A percentile compares a stretch with the other conserved stretches of the same genome.
Conservation (phyloP, 2,113 vertebrate species). For the Neofelis nebulosa region DNA sequence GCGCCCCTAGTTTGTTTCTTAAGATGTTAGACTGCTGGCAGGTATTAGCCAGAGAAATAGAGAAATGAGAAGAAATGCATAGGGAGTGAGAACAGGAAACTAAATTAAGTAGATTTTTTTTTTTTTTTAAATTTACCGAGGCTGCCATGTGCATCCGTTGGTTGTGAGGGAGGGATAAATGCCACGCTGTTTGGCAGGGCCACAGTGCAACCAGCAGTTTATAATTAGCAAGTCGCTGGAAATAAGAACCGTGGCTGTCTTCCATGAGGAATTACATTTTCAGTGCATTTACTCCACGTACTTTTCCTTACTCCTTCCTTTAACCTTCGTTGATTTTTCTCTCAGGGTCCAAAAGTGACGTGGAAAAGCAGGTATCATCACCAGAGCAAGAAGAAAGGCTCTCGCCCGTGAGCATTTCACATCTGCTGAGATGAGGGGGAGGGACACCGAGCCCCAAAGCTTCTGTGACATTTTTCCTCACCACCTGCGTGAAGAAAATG, state of each 20-base stretch:
- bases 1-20: conserved; percentile 37
- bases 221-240: conserved; percentile 80
- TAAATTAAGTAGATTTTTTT: not conserved
- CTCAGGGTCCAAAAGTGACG: conserved; percentile 71
- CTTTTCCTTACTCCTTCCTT: not conserved
- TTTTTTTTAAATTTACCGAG: not conserved
- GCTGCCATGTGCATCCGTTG: not conserved
- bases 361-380: not conserved
- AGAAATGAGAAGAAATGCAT: not conserved
- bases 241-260: conserved; percentile 54
- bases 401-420: not conserved
- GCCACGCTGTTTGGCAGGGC: conserved; percentile 24
- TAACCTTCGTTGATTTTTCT: conserved; percentile 67
- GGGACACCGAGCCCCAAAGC: not conserved
- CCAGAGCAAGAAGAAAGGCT: conserved; percentile 25
- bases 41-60: not conserved
- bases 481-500: conserved; percentile 49
- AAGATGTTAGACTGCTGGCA: not conserved
- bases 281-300: not conserved
- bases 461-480: not conserved
- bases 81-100: conserved; percentile 10
- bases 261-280: conserved; percentile 70
- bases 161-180: conserved; percentile 40
- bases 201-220: not conserved
- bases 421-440: conserved; percentile 50